A percentile compares a stretch with the other conserved stretches of the same genome.
These are phyloP conservation scores for Andrena bicolor DNA, from an alignment of 2,888 invertebrate genomes.

Conservation along the genomic window DNA sequence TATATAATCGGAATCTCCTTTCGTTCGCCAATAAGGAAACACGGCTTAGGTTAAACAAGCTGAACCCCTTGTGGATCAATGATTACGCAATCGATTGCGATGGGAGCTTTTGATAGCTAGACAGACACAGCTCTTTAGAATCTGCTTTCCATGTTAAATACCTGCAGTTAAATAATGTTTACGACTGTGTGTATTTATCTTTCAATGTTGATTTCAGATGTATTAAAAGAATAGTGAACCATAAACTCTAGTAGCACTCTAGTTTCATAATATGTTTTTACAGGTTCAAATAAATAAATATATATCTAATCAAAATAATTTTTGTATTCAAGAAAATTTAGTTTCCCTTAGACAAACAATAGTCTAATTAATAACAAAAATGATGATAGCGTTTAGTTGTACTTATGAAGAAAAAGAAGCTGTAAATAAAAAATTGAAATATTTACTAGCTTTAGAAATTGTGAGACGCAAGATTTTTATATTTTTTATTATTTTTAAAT, in stretches of 20 bases:
- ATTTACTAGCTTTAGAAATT: too few relatives aligned
- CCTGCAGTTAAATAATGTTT: neutral
- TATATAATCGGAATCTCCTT: conserved; percentile 8
- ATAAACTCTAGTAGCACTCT: neutral
- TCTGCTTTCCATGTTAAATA: neutral
- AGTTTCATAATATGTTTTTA: neutral
- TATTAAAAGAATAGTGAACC: neutral
- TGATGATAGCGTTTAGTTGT: too few relatives aligned
- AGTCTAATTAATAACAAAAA: too few relatives aligned
- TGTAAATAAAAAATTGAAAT: too few relatives aligned
- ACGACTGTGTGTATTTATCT: neutral
- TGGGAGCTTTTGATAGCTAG: neutral
- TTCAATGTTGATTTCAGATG: neutral
- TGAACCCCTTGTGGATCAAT: conserved; percentile 6
- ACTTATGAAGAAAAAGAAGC: too few relatives aligned
- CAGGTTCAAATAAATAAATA: too few relatives aligned
- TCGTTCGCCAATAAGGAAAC: conserved; percentile 12
- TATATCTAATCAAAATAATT: too few relatives aligned
- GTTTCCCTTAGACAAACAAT: too few relatives aligned
- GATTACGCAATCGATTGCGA: conserved; percentile 6
- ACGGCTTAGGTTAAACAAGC: neutral
- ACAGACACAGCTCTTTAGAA: neutral
- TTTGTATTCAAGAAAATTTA: too few relatives aligned
- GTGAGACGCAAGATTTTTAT: too few relatives aligned
- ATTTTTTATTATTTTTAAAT: too few relatives aligned